Conservation (phyloP, 2,797 vertebrate species). For the Spatula clypeata region DNA sequence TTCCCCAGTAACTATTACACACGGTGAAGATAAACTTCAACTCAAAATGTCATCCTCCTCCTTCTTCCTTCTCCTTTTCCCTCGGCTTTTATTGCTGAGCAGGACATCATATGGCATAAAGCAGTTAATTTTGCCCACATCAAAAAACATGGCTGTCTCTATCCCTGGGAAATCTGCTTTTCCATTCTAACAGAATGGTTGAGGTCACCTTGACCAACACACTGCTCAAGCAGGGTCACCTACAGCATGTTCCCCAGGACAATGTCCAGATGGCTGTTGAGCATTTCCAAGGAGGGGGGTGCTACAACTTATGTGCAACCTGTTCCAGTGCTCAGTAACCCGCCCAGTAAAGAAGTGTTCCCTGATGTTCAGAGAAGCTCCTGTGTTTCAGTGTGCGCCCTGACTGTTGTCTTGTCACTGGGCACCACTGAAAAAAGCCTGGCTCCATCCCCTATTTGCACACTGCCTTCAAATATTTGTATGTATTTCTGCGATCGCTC, state of each 20-base stretch:
- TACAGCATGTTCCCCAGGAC: background rate
- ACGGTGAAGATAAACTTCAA: background rate
- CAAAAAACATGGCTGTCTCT: background rate
- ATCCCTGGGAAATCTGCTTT: background rate
- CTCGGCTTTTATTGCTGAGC: background rate
- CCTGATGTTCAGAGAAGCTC: background rate
- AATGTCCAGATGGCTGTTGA: background rate
- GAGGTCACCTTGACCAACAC: background rate
- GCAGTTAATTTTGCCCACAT: background rate
- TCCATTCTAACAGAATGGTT: background rate
- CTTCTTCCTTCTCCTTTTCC: background rate
- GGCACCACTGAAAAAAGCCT: background rate
- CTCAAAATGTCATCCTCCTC: background rate
- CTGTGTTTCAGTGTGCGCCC: background rate
- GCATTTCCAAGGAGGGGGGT: background rate
- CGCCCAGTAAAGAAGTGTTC: background rate
- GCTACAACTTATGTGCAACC: background rate
- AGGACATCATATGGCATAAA: background rate
- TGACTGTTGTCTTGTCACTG: background rate
- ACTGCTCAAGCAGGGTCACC: background rate
- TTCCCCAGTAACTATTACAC: background rate
- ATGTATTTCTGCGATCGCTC: background rate
- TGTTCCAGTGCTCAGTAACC: background rate
- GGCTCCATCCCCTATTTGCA: rapidly evolving
- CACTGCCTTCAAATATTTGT: background rate